Percentiles rank a stretch among this genome's conserved stretches.
phyloP scores from a whole-genome alignment of 2,113 vertebrate species.

The Taurulus bubalis region DNA sequence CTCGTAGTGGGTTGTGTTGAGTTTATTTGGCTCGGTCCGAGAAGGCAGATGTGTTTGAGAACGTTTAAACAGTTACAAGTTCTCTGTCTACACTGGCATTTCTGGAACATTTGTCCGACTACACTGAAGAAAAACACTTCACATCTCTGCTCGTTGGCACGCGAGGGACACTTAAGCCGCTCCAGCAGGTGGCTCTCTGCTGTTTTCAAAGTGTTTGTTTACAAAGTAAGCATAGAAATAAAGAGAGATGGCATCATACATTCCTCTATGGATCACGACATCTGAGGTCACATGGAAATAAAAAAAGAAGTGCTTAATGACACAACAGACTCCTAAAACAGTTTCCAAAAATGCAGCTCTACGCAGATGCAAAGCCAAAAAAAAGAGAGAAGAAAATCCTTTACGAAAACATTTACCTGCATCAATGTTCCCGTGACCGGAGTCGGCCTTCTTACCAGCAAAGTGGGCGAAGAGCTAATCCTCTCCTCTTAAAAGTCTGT shows the following conservation, averaged over 20 bases:
- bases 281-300: constrained; percentile 19
- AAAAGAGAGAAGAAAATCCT: neutral
- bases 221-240: neutral
- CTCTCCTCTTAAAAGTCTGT: constrained; percentile 47
- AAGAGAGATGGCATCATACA: neutral
- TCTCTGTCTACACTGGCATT: neutral
- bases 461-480: constrained; percentile 42
- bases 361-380: neutral
- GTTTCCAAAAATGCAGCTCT: neutral
- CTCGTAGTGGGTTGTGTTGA: neutral
- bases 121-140: constrained; percentile 3
- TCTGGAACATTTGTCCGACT: neutral
- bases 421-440: constrained; percentile 5
- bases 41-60: neutral
- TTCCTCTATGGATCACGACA: neutral
- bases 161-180: neutral
- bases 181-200: neutral
- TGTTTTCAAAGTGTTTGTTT: constrained; percentile 2
- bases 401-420: neutral
- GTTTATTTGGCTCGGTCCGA: neutral
- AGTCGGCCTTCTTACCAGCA: constrained; percentile 16
- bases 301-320: neutral
- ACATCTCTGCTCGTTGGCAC: neutral
- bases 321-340: neutral
- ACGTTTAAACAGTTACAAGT: neutral